A percentile compares a stretch with the other conserved stretches of the same genome.
These are phyloP conservation scores for Cerastis leucographa DNA, from an alignment of 2,888 invertebrate species.

Conservation along the genomic window DNA sequence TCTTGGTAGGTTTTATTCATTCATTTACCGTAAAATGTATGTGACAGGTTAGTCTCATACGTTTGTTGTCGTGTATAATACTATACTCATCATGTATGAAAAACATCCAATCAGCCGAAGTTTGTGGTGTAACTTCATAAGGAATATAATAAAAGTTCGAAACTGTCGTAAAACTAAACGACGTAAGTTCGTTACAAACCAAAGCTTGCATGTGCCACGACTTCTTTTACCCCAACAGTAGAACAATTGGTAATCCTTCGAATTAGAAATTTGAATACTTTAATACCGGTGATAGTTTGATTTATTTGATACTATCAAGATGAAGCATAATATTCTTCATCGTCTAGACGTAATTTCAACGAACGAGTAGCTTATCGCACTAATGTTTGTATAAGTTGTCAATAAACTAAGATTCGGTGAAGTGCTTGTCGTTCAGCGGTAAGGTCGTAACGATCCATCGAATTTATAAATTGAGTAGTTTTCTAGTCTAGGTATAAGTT, in stretches of 20 bases:
- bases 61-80: too few relatives aligned
- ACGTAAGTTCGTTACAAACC: conserved; percentile 41
- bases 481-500: conserved; percentile 34
- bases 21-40: conserved; percentile 5
- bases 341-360: conserved; percentile 68
- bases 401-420: conserved; percentile 25
- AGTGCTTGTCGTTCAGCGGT: conserved; percentile 24
- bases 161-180: conserved; percentile 57
- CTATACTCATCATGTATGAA: conserved; percentile 5
- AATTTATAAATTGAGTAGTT: conserved; percentile 33
- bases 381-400: conserved; percentile 48
- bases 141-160: conserved; percentile 37
- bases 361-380: conserved; percentile 61
- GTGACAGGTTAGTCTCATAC: neutral
- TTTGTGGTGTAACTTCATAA: conserved; percentile 30
- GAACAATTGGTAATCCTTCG: conserved; percentile 51
- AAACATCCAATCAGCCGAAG: conserved; percentile 31
- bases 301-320: conserved; percentile 12
- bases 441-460: conserved; percentile 22
- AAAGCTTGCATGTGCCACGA: conserved; percentile 26
- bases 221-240: conserved; percentile 35
- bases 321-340: conserved; percentile 44
- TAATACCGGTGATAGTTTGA: conserved; percentile 10
- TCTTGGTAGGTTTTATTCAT: conserved; percentile 10
- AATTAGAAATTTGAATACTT: conserved; percentile 46